These are phyloP conservation scores for Perca fluviatilis DNA, from an alignment of 2,113 vertebrate species.

Conservation along the genomic window DNA sequence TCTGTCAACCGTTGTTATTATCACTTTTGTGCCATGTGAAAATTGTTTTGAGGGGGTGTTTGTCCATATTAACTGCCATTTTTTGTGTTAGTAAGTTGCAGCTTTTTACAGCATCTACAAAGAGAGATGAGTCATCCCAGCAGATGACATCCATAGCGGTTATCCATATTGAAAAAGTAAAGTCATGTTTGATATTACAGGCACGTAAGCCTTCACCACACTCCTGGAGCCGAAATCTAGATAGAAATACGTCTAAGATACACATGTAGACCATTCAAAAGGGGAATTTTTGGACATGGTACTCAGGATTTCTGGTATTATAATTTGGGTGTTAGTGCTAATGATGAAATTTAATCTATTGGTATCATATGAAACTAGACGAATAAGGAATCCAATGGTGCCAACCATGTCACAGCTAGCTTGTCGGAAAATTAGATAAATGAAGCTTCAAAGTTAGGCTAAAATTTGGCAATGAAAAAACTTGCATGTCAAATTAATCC, in stretches of 20 bases:
- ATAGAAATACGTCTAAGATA: not conserved
- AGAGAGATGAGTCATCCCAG: conserved; percentile 25
- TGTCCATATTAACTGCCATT: not conserved
- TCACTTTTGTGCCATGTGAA: not conserved
- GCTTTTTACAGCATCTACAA: conserved; percentile 16
- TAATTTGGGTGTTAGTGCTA: too few species aligned
- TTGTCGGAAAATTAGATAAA: too few species aligned
- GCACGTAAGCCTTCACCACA: not conserved
- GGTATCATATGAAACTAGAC: too few species aligned
- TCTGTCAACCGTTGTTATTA: not conserved
- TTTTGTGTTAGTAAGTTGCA: not conserved
- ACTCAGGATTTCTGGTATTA: not conserved
- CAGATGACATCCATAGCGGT: not conserved
- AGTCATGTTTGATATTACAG: too few species aligned
- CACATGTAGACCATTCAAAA: not conserved
- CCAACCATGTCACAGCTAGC: too few species aligned
- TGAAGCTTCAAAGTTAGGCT: too few species aligned
- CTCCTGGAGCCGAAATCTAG: not conserved
- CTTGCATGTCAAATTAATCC: too few species aligned
- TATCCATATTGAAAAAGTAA: too few species aligned
- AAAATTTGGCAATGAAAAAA: too few species aligned
- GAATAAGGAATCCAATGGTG: too few species aligned
- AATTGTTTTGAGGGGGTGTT: not conserved
- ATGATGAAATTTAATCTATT: not conserved
- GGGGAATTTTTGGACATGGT: not conserved